These are phyloP conservation scores for Fopius arisanus DNA, from an alignment of 1,140 invertebrate genomes.

Conservation along the genomic window DNA sequence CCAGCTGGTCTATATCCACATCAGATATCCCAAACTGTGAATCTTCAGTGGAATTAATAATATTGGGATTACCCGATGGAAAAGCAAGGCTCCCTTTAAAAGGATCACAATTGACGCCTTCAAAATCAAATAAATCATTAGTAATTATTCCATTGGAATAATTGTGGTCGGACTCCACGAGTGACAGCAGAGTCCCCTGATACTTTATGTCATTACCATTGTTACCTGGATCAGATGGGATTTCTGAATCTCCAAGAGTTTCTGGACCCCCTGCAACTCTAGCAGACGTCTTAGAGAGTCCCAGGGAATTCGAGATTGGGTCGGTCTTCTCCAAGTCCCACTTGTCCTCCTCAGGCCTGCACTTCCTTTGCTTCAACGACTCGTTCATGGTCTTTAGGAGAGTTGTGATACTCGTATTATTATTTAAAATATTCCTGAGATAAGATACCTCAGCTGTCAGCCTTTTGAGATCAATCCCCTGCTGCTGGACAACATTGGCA, in stretches of 20 bases:
- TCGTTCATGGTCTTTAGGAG: conserved; percentile 62
- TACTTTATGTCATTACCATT: not conserved
- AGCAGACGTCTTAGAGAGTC: too few species aligned
- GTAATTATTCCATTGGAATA: not conserved
- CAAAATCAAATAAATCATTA: conserved; percentile 28
- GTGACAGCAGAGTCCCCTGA: not conserved
- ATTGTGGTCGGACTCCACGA: conserved; percentile 8
- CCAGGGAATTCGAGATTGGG: too few species aligned
- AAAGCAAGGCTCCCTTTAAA: not conserved
- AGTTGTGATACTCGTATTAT: conserved; percentile 61
- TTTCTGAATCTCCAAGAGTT: too few species aligned
- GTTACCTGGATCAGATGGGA: not conserved
- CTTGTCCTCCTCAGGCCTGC: not conserved
- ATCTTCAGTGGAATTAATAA: not conserved
- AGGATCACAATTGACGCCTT: conserved; percentile 14
- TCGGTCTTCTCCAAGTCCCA: conserved; percentile 20
- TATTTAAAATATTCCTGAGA: conserved; percentile 64
- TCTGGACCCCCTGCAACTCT: too few species aligned
- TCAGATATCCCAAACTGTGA: not conserved
- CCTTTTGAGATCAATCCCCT: conserved; percentile 58
- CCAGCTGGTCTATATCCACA: not conserved
- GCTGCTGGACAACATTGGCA: conserved; percentile 59
- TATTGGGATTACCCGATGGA: not conserved
- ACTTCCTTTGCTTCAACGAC: conserved; percentile 5
- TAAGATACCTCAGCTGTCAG: conserved; percentile 65